Evolutionary conservation across 2,888 invertebrate species (phyloP).

Genomic region (Syrista parreyssii): DNA sequence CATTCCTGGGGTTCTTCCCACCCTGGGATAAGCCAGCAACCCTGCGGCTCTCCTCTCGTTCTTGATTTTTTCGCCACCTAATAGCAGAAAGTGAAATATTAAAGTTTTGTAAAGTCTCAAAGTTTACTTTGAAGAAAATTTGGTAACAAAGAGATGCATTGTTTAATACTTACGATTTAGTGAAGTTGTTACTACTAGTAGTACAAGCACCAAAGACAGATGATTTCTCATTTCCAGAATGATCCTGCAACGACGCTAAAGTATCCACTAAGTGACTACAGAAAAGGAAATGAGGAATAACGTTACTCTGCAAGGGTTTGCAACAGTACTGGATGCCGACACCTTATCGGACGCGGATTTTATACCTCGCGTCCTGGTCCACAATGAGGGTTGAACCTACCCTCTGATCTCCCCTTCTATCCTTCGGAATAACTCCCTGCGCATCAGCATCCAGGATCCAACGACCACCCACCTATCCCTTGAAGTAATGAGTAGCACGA

Average conservation of each 20-base stretch:
- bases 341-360: slow-evolving; percentile 47
- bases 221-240: slow-evolving; percentile 39
- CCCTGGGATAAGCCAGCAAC: slow-evolving; percentile 50
- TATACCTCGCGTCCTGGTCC: slow-evolving; percentile 44
- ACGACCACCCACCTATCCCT: slow-evolving; percentile 11
- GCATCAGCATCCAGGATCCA: slow-evolving; percentile 6
- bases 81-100: background rate
- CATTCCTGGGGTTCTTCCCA: slow-evolving; percentile 48
- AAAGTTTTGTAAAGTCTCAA: background rate
- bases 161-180: slow-evolving; percentile 45
- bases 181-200: slow-evolving; percentile 44
- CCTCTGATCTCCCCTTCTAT: background rate
- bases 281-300: background rate
- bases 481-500: slow-evolving; percentile 19
- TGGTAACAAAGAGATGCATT: slow-evolving; percentile 3
- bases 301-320: slow-evolving; percentile 25
- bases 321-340: slow-evolving; percentile 46
- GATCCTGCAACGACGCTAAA: background rate
- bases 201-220: slow-evolving; percentile 36
- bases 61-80: slow-evolving; percentile 45
- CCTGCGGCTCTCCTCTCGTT: slow-evolving; percentile 48
- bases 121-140: background rate
- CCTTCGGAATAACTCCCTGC: slow-evolving; percentile 8
- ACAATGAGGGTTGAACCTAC: slow-evolving; percentile 16
- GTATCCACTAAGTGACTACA: background rate